Base-by-base conservation (phyloP, 2,113 vertebrate genomes). In the Pteronura brasiliensis region DNA sequence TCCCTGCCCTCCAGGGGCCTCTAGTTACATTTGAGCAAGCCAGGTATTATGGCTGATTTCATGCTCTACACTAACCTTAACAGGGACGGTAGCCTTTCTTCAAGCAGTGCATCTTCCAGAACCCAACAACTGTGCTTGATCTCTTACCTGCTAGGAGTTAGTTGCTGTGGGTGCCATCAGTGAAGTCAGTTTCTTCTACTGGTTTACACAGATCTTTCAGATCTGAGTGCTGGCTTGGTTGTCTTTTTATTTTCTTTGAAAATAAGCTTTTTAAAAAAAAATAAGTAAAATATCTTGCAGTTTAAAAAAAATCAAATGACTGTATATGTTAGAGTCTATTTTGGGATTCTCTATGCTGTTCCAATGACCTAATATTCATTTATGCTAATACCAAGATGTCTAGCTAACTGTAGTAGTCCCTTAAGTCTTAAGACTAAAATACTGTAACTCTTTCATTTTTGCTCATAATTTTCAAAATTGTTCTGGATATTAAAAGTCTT, bases 181-280 rank as follows among this genome's bases (percentile, higher is more conserved):
- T 88, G 74, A 90, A 89, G 88, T 97, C 95, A 21, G 0, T 42
- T 95, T 92, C 55, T 88, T 91, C 90, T 85, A 92, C 94, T 97
- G 72, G 27, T 49, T 90, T 85, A 91, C 83, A 47, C 14, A 69
- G 39, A 6, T 14, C 57, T 95, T 47, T 95, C 83, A 34, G 14
- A 27, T 3, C 47, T 17, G 63, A 61, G 98, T 98, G 97, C 97
- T 97, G 96, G 61, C 71, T 97, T 95, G 88, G 71, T 83, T 69
- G 5, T 94, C 74, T 31, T 80, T 47, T 90, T 92, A 61, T 91
- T 94, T 94, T 80, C 59, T 98, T 98, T 98, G 95, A 86, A 95
- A 97, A 97, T 4, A 96, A 98, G 88, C 93, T 92, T 97, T 97
- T 98, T 98, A 2, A 47, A 52, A 52, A 49, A 49, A 52, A 52